These are phyloP conservation scores for Harpagus bidentatus DNA, from an alignment of 2,113 vertebrate genomes.

Conservation along the genomic window DNA sequence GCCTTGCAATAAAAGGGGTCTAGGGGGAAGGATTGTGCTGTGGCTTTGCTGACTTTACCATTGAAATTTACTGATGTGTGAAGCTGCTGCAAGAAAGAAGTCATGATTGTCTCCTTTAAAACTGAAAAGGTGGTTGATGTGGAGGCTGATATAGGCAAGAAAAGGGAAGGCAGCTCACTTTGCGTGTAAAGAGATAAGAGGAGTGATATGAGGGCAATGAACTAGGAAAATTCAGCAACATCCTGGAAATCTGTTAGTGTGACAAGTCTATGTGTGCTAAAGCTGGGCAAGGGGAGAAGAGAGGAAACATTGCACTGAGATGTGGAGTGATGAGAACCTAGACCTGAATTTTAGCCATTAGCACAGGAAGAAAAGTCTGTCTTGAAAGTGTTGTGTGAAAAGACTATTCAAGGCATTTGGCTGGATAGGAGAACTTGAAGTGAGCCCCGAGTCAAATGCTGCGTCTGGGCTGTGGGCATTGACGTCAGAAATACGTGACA, in stretches of 20 bases:
- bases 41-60: not conserved
- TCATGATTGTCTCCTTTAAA: not conserved
- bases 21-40: not conserved
- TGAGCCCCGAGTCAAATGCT: not conserved
- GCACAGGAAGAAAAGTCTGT: not conserved
- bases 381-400: not conserved
- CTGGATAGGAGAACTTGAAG: not conserved
- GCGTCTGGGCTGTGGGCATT: fast-evolving
- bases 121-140: not conserved
- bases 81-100: not conserved
- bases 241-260: not conserved
- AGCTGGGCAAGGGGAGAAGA: not conserved
- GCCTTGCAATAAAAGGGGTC: not conserved
- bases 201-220: not conserved
- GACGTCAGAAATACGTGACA: not conserved
- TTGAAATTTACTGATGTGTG: not conserved
- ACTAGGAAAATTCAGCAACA: not conserved
- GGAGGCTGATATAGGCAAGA: not conserved
- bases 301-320: not conserved
- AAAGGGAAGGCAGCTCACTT: not conserved
- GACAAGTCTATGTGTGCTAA: fast-evolving
- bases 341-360: not conserved
- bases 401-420: not conserved
- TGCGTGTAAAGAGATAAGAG: not conserved
- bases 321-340: not conserved